A percentile compares a stretch with the other conserved stretches of the same genome.
phyloP scores from a whole-genome alignment of 2,797 vertebrate genomes.

The Natrix natrix region DNA sequence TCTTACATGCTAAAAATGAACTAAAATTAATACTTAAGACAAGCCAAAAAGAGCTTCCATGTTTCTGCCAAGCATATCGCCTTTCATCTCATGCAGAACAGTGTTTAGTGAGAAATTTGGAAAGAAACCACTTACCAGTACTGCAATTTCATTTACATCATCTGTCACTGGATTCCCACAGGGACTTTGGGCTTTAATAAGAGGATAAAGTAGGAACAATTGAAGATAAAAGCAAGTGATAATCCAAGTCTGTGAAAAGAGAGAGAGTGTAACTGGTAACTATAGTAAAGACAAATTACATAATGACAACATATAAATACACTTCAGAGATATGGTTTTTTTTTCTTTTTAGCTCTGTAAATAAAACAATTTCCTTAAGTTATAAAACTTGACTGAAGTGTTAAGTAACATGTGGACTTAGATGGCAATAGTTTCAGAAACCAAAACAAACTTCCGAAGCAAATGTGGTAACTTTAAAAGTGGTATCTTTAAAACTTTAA shows the following conservation, averaged over 20 bases:
- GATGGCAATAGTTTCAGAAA: not conserved
- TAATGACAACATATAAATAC: not conserved
- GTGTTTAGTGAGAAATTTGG: constrained; percentile 24
- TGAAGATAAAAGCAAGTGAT: constrained; percentile 83
- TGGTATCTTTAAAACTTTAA: not conserved
- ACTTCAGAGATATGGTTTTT: not conserved
- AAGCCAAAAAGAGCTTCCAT: not conserved
- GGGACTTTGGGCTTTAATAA: constrained; percentile 72
- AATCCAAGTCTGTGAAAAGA: constrained; percentile 78
- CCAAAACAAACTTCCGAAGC: not conserved
- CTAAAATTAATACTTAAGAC: not conserved
- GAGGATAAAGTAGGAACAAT: constrained; percentile 75
- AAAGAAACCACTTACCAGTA: constrained; percentile 71
- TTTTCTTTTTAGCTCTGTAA: not conserved
- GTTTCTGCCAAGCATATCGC: not conserved
- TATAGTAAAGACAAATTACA: constrained; percentile 27
- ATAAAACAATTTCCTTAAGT: not conserved
- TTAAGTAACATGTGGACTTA: not conserved
- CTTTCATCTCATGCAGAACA: constrained; percentile 10
- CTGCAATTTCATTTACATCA: constrained; percentile 79
- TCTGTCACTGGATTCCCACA: constrained; percentile 78
- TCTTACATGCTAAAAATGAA: not conserved
- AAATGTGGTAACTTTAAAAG: not conserved
- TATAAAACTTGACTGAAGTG: not conserved
- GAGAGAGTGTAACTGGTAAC: constrained; percentile 48